A percentile compares a stretch with the other conserved stretches of the same genome.
These are phyloP conservation scores for Oryzias sinensis DNA, from an alignment of 2,797 vertebrate species.

Conservation along the genomic window DNA sequence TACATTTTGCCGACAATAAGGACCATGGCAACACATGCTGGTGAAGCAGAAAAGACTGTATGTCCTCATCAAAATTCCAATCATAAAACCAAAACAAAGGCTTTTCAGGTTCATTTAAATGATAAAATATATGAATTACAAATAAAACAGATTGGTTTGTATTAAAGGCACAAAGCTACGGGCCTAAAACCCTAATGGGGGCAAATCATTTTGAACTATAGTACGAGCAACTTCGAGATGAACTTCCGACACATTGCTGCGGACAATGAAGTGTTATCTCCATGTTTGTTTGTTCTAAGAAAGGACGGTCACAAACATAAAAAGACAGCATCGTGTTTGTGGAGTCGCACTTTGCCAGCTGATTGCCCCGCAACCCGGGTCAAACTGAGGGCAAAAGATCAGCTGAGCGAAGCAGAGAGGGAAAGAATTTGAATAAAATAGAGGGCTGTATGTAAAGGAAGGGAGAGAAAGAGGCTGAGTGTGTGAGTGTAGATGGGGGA, in stretches of 20 bases:
- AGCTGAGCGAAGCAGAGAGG: conserved; percentile 35
- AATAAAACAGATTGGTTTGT: background rate
- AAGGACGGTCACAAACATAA: conserved; percentile 13
- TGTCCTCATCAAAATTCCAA: conserved; percentile 69
- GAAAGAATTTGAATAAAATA: conserved; percentile 26
- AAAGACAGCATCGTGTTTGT: conserved; percentile 28
- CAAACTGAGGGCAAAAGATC: conserved; percentile 53
- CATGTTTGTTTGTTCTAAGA: background rate
- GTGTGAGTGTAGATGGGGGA: conserved; percentile 14
- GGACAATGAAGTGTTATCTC: background rate
- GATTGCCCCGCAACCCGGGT: conserved; percentile 38
- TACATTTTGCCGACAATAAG: conserved; percentile 46
- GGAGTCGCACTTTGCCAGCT: conserved; percentile 26
- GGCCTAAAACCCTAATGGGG: background rate
- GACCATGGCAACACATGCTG: conserved; percentile 46
- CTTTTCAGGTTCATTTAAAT: conserved; percentile 63
- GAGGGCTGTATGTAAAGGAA: conserved; percentile 45
- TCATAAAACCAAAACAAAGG: conserved; percentile 66
- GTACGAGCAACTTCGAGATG: background rate
- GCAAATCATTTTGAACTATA: background rate
- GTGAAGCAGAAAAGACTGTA: conserved; percentile 50
- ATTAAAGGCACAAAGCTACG: background rate
- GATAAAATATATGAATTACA: conserved; percentile 50
- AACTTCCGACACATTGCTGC: background rate
- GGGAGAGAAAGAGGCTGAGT: conserved; percentile 19